Percentiles rank a stretch among this genome's conserved stretches.
phyloP scores from a whole-genome alignment of 2,113 vertebrate species.

The Megalops atlanticus region DNA sequence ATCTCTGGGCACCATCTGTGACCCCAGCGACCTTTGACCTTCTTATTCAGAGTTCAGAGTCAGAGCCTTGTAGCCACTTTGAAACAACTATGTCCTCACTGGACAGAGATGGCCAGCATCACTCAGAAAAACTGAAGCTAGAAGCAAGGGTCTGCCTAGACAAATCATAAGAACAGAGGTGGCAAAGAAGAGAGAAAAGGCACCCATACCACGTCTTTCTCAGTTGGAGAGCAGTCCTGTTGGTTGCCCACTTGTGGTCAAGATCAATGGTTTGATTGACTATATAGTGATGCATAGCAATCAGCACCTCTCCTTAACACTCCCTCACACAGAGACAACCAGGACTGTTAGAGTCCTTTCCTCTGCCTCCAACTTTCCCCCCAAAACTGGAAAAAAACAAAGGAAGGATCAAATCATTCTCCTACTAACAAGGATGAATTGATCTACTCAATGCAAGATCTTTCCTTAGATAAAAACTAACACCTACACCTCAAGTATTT shows the following conservation, averaged over 20 bases:
- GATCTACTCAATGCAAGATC: not conserved
- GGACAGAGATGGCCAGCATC: not conserved
- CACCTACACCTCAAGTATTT: not conserved
- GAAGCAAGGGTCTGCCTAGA: not conserved
- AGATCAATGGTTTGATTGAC: not conserved
- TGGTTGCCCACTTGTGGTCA: not conserved
- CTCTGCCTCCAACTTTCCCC: not conserved
- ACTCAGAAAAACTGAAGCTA: too few relatives aligned
- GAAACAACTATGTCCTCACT: not conserved
- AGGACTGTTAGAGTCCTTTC: not conserved
- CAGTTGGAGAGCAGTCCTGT: not conserved
- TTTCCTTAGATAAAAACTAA: not conserved
- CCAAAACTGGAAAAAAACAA: not conserved
- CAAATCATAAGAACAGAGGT: not conserved
- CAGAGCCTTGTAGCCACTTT: not conserved
- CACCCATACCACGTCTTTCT: not conserved
- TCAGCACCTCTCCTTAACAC: not conserved
- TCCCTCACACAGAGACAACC: not conserved
- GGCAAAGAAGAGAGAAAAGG: not conserved
- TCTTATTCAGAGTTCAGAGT: not conserved
- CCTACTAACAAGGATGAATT: not conserved
- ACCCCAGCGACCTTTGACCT: not conserved
- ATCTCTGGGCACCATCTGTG: constrained; percentile 37
- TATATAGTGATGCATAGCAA: too few relatives aligned
- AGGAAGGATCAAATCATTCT: not conserved